Evolutionary conservation across 2,113 vertebrate genomes (phyloP), one percentile per base, ranked within the genome.

Genomic region (Neodontobutis hainanensis): DNA sequence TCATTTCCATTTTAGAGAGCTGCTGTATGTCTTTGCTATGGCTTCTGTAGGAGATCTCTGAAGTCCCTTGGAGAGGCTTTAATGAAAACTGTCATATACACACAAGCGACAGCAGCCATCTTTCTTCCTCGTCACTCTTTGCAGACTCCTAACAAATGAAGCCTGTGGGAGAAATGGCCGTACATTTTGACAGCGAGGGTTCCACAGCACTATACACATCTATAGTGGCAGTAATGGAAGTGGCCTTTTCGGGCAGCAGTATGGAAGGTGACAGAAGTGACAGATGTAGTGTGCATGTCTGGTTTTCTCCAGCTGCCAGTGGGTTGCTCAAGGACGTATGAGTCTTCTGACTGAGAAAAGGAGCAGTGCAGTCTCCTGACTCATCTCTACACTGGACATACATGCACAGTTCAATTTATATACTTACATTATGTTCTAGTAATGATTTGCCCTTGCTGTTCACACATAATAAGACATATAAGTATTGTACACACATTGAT

Each of bases 221-320:
- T 57, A 49, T 58, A 67, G 68, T 70, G 59, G 62, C 57, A 73
- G 66, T 15, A 73, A 75, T 63, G 38, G 67, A 49, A 79, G 46
- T 58, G 66, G 61, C 53, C 46, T 83, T 73, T 68, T 5, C 47
- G 46, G 19, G 19, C 19, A 27, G n/a, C 53, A 62, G 74, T 51
- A 51, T 15, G 0, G 19, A 49, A 65, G 52, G 53, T 66, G 57
- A 58, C 60, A 66, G 70, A 53, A 16, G 63, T 52, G 73, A 80
- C 82, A 59, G 65, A 73, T 68, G 64, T 38, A 43, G 65, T 19
- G 45, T 64, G 66, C 56, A 48, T 46, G 44, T 68, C n/a, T 70
- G 48, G 48, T 11, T 5, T 12, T 58, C 70, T 52, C 58, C 66
- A 70, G 74, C 60, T 82, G 63, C 69, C 58, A 59, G 61, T 16